Percentiles rank a stretch among this genome's conserved stretches.
phyloP scores from a whole-genome alignment of 2,888 invertebrate species.

The Lepeophtheirus nordmannii region DNA sequence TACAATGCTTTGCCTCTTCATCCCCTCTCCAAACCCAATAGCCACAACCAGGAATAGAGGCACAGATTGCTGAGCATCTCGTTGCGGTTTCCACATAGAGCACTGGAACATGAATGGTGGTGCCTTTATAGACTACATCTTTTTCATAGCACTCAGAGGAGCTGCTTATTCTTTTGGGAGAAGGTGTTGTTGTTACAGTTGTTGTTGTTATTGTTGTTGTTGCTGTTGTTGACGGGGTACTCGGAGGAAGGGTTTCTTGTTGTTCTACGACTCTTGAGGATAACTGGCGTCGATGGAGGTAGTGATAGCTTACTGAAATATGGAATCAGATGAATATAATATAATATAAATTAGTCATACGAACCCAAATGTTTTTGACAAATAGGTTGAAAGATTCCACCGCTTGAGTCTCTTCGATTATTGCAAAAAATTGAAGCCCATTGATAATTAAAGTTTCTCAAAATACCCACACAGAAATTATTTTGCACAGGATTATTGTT shows the following conservation, averaged over 20 bases:
- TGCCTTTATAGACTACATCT: neutral
- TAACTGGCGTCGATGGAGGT: no score
- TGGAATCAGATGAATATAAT: no score
- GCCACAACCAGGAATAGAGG: neutral
- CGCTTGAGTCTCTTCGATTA: neutral
- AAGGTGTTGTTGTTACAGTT: neutral
- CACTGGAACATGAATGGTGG: neutral
- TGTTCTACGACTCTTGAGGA: no score
- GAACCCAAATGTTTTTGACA: neutral
- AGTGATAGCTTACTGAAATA: no score
- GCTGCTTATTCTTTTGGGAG: neutral
- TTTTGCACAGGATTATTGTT: neutral
- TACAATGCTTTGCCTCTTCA: neutral
- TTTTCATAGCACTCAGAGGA: neutral
- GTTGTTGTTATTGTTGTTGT: neutral
- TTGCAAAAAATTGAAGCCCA: neutral
- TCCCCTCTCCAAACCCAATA: slow-evolving; percentile 1
- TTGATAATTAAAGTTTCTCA: neutral
- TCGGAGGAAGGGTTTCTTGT: no score
- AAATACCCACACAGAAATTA: neutral
- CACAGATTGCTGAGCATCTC: neutral
- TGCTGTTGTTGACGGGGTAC: no score
- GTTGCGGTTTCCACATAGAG: neutral
- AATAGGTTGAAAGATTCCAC: neutral
- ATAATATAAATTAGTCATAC: no score